A percentile compares a stretch with the other conserved stretches of the same genome.
Conservation (phyloP, 2,113 vertebrate genomes). For the Entelurus aequoreus region DNA sequence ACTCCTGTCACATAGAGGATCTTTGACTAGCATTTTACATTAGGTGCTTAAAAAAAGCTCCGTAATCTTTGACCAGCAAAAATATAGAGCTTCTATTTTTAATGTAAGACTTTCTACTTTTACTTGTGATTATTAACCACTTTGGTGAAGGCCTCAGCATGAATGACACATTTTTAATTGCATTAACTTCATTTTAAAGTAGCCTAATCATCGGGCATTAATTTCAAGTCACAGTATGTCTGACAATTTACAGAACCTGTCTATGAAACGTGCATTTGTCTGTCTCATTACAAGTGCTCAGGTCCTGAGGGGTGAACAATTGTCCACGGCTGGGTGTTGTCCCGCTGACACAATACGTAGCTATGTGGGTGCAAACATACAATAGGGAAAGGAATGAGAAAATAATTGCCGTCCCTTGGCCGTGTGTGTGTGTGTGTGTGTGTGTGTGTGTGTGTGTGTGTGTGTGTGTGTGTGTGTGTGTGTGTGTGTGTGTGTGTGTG, state of each 20-base stretch:
- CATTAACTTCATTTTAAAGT: too few relatives aligned
- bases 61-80: too few relatives aligned
- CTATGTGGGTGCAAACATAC: conserved; percentile 56
- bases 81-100: too few relatives aligned
- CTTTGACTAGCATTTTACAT: too few relatives aligned
- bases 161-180: too few relatives aligned
- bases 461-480: conserved; percentile 57
- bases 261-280: conserved; percentile 5
- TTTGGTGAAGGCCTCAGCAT: too few relatives aligned
- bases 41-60: too few relatives aligned
- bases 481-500: conserved; percentile 56
- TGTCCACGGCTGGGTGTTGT: conserved; percentile 43
- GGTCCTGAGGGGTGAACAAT: conserved; percentile 48
- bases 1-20: too few relatives aligned
- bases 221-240: background rate
- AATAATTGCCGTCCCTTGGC: conserved; percentile 58
- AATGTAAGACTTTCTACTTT: too few relatives aligned
- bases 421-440: conserved; percentile 58
- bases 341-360: conserved; percentile 53
- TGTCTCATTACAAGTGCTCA: conserved; percentile 22
- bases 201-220: too few relatives aligned
- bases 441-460: conserved; percentile 55
- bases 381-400: conserved; percentile 64
- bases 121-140: too few relatives aligned
- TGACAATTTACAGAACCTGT: conserved; percentile 4